phyloP scores from a whole-genome alignment of 64 coral and sea anemone species.

The Hydrozoanthus tunicans region DNA sequence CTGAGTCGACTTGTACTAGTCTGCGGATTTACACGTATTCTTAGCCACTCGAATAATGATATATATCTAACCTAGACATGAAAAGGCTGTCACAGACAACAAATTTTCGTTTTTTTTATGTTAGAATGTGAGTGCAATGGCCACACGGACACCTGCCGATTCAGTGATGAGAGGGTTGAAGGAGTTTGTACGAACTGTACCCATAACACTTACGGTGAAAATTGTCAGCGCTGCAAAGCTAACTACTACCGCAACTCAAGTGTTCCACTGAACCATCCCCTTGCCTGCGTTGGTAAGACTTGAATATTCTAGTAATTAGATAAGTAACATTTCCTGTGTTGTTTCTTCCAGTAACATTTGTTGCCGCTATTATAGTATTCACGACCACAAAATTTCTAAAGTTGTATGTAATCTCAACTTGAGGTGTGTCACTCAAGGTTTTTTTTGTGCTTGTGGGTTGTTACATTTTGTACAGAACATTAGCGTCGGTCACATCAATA shows the following conservation, averaged over 20 bases:
- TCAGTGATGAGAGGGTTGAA: conserved; percentile 5
- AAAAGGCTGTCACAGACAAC: too few relatives aligned
- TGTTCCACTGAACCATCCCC: conserved; percentile 6
- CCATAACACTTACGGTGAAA: conserved; percentile 17
- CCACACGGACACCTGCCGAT: conserved; percentile 24
- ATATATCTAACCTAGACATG: too few relatives aligned
- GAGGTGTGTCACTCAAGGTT: too few relatives aligned
- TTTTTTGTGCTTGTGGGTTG: too few relatives aligned
- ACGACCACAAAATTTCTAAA: background rate
- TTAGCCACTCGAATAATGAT: too few relatives aligned
- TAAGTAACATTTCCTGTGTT: background rate
- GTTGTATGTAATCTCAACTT: too few relatives aligned
- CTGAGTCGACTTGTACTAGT: too few relatives aligned
- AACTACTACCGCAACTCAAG: conserved; percentile 23
- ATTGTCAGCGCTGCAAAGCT: conserved; percentile 25
- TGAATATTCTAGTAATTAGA: too few relatives aligned
- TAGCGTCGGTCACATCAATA: too few relatives aligned
- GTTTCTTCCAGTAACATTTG: background rate
- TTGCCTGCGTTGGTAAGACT: conserved; percentile 26
- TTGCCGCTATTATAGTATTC: background rate
- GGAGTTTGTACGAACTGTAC: conserved; percentile 27
- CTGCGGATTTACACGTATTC: too few relatives aligned
- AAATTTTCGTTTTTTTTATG: background rate
- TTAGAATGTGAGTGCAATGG: conserved; percentile 35
- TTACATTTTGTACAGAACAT: too few relatives aligned